phyloP scores from a whole-genome alignment of 2,888 invertebrate genomes.

The Octonoba sinensis region DNA sequence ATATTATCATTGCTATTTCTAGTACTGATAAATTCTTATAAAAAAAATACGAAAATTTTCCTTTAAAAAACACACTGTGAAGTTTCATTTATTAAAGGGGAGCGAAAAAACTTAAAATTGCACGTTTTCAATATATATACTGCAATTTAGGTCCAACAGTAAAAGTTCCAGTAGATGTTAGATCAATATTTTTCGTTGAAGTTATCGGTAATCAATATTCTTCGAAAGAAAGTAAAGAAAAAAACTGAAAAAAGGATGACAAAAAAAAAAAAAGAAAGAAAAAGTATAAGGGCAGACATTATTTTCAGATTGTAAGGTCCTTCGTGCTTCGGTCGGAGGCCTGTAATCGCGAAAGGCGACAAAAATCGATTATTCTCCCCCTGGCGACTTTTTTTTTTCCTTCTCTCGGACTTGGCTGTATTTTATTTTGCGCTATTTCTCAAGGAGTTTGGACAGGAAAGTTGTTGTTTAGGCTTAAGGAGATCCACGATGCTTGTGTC shows the following conservation, averaged over 20 bases:
- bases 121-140: too few species aligned
- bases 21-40: too few species aligned
- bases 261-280: slow-evolving; percentile 25
- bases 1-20: too few species aligned
- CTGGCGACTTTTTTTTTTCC: slow-evolving; percentile 27
- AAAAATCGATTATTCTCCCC: slow-evolving; percentile 47
- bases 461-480: slow-evolving; percentile 30
- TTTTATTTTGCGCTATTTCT: slow-evolving; percentile 42
- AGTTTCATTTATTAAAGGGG: too few species aligned
- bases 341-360: slow-evolving; percentile 43
- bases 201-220: slow-evolving; percentile 50
- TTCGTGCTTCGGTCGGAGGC: slow-evolving; percentile 23
- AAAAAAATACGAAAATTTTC: too few species aligned
- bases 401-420: slow-evolving; percentile 5
- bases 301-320: slow-evolving; percentile 51
- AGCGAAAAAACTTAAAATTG: too few species aligned
- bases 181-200: slow-evolving; percentile 50
- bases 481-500: slow-evolving; percentile 32
- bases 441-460: slow-evolving; percentile 29
- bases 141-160: background rate
- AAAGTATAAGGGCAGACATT: slow-evolving; percentile 34
- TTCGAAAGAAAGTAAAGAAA: slow-evolving; percentile 33
- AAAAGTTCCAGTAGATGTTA: slow-evolving; percentile 26
- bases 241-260: slow-evolving; percentile 33
- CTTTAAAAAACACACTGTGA: too few species aligned